Percentiles rank a stretch among this genome's conserved stretches.
Conservation (phyloP, 2,797 vertebrate species). For the Lemur catta region DNA sequence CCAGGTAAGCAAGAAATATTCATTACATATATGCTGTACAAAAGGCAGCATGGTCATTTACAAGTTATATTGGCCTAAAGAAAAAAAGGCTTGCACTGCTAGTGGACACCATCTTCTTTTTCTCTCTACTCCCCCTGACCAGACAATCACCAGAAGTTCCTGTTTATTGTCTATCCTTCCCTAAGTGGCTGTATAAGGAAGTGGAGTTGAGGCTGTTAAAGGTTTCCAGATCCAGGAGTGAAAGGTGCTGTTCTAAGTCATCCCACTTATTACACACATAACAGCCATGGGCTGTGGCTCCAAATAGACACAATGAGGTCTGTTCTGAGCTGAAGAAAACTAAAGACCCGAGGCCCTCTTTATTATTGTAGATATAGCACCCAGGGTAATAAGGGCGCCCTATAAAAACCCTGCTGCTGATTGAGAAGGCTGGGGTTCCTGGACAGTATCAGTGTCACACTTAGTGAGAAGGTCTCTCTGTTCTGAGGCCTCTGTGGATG, state of each 20-base stretch:
- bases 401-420: slow-evolving; percentile 17
- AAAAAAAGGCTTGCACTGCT: not conserved
- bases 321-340: slow-evolving; percentile 45
- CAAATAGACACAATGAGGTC: not conserved
- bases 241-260: slow-evolving; percentile 52
- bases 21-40: not conserved
- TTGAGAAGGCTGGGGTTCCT: not conserved
- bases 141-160: slow-evolving; percentile 25
- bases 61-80: not conserved
- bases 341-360: not conserved
- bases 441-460: slow-evolving; percentile 2
- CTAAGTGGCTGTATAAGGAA: not conserved
- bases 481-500: not conserved
- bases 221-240: slow-evolving; percentile 32
- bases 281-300: not conserved
- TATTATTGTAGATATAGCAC: not conserved
- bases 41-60: not conserved
- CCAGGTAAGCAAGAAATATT: not conserved
- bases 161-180: not conserved
- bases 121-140: not conserved
- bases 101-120: not conserved
- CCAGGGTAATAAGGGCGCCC: slow-evolving; percentile 13
- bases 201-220: slow-evolving; percentile 44
- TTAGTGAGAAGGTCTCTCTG: not conserved
- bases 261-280: not conserved